Evolutionary conservation across 2,888 invertebrate genomes (phyloP), one percentile per base, ranked within the genome.

Genomic region (Oscheius sp.): DNA sequence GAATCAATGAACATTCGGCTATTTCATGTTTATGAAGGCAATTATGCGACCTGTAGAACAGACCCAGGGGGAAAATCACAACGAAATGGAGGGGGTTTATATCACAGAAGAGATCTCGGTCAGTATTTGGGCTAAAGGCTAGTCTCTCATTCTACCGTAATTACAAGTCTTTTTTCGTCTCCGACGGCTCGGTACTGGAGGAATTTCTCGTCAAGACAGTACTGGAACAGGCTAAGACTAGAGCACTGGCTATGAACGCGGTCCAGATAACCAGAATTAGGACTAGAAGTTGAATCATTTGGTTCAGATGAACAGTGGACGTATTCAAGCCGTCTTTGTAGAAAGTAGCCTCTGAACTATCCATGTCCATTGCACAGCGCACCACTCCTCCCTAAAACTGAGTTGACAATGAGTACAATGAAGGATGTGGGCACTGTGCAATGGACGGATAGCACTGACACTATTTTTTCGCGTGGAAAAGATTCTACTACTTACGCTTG

Each of bases 291-390:
- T 74, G 66, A 29, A 74, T 37, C 68, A 68, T 74, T 35, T 74
- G 74, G 32, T 50, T 58, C 32, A 74, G 32, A 42, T 74, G 68
- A 9, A 37, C 42, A 13, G 66, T 33, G 32, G 63, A 53, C n/a
- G 73, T 55, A 53, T 68, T 68, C 68, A 68, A 29, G 53, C 29
- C 29, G 53, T 53, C 29, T 11, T 53, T 13, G 53, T 55, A 55
- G 37, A 35, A 55, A 10, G 48, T 13, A 13, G 55, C 42, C 29
- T 29, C 32, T 21, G 53, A 29, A 42, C 58, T 60, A 37, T 74
- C 74, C 71, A 77, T 77, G 37, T 80, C 81, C 74, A 84, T 73
- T 57, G 79, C 76, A 73, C 82, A 84, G 63, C 76, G 62, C 42
- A 82, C 76, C 68, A 73, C 75, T 58, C 76, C 78, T 63, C 82